Conservation (phyloP, 2,113 vertebrate species). For the Edolisoma coerulescens region DNA sequence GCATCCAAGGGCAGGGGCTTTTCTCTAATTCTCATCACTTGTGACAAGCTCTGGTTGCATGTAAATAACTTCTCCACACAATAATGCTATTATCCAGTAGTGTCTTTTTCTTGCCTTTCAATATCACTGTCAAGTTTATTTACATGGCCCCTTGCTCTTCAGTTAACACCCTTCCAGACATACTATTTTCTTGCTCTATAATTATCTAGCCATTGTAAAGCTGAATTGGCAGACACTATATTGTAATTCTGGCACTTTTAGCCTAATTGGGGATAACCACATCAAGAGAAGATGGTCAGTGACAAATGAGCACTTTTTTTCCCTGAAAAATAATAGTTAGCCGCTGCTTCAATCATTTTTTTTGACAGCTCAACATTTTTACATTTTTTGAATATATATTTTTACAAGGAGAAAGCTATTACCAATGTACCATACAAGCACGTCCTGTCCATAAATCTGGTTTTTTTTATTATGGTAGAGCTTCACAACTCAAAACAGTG, state of each 20-base stretch:
- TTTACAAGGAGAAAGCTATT: conserved; percentile 24
- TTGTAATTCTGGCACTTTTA: conserved; percentile 44
- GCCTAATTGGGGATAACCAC: conserved; percentile 39
- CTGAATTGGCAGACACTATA: conserved; percentile 32
- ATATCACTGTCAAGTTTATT: conserved; percentile 41
- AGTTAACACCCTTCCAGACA: conserved; percentile 13
- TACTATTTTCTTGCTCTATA: conserved; percentile 37
- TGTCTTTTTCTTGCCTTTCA: conserved; percentile 52
- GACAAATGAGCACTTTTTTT: conserved; percentile 14
- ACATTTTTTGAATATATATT: conserved; percentile 5
- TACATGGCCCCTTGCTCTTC: not conserved
- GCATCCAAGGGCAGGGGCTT: not conserved
- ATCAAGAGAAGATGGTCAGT: not conserved
- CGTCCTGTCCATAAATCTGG: not conserved
- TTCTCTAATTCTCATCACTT: conserved; percentile 31
- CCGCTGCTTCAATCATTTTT: conserved; percentile 13
- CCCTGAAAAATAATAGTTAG: conserved; percentile 34
- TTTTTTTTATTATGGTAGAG: not conserved
- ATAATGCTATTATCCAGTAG: conserved; percentile 33
- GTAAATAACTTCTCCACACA: conserved; percentile 21
- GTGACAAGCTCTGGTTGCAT: conserved; percentile 18
- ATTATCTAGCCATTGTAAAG: conserved; percentile 55
- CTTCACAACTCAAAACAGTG: not conserved
- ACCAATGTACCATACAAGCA: not conserved
- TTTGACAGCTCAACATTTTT: conserved; percentile 32